These are phyloP conservation scores for Thymelicus lineola DNA, from an alignment of 2,888 invertebrate species.

Conservation along the genomic window DNA sequence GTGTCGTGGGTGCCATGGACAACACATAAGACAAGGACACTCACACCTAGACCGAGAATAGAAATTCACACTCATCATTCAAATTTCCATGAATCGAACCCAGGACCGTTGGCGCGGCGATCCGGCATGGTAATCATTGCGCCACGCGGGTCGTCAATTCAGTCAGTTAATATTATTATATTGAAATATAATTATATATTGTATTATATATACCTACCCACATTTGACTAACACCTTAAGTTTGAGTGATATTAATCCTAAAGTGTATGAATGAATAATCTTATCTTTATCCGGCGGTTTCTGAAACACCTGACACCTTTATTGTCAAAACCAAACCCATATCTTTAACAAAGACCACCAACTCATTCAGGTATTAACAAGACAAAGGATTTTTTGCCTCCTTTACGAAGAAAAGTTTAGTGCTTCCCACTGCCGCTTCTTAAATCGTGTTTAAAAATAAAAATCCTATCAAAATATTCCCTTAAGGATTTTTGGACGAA, in stretches of 20 bases:
- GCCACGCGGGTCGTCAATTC: no score
- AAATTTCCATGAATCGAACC: no score
- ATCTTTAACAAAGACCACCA: conserved; percentile 32
- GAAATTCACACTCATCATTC: no score
- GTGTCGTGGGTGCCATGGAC: no score
- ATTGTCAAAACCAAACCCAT: conserved; percentile 29
- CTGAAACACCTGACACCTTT: conserved; percentile 32
- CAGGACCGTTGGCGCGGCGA: no score
- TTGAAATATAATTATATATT: no score
- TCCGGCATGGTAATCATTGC: no score
- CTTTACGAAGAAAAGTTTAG: conserved; percentile 18
- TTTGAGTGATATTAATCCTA: background rate
- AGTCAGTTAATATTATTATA: no score
- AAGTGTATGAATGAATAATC: background rate
- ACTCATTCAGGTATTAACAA: conserved; percentile 24
- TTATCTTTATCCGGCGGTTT: conserved; percentile 31
- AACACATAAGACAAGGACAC: no score
- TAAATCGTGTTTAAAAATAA: background rate
- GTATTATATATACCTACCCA: no score
- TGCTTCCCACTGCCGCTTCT: conserved; percentile 7
- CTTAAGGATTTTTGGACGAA: background rate
- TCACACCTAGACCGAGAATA: no score
- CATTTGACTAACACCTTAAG: background rate
- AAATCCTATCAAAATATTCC: background rate
- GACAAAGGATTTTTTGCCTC: conserved; percentile 27